Evolutionary conservation across 2,113 vertebrate species (phyloP).

Genomic region (Hoplias malabaricus): DNA sequence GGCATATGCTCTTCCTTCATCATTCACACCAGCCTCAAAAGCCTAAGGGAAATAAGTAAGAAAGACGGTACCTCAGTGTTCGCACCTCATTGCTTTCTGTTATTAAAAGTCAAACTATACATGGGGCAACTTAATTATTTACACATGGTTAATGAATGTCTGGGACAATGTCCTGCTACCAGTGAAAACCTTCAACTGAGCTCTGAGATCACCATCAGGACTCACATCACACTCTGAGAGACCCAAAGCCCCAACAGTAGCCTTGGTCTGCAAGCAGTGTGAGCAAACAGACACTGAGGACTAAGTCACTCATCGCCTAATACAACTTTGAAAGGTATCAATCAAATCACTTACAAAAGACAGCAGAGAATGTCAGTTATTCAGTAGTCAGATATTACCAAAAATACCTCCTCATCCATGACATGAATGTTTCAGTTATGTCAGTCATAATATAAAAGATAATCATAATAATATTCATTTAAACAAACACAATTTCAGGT

Average conservation of each 20-base stretch:
- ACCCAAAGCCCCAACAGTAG: constrained; percentile 61
- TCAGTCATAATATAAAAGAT: too few relatives aligned
- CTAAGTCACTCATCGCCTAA: constrained; percentile 68
- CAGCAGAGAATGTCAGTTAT: neutral
- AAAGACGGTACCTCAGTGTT: neutral
- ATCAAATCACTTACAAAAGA: constrained; percentile 55
- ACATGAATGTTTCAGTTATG: neutral
- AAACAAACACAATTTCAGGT: too few relatives aligned
- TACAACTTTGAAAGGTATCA: constrained; percentile 52
- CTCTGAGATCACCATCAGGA: constrained; percentile 61
- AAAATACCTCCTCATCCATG: neutral
- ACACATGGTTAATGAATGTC: constrained; percentile 78
- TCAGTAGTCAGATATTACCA: neutral
- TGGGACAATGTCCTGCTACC: constrained; percentile 73
- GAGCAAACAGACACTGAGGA: constrained; percentile 75
- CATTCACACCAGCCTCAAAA: constrained; percentile 67
- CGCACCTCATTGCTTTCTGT: too few relatives aligned
- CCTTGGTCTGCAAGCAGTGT: constrained; percentile 72
- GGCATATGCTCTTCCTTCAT: constrained; percentile 69
- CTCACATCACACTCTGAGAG: constrained; percentile 66
- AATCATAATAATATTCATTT: too few relatives aligned
- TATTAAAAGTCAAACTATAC: too few relatives aligned
- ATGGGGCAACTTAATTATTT: constrained; percentile 71
- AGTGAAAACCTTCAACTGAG: constrained; percentile 66
- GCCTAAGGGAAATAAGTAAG: constrained; percentile 52